Base-by-base conservation (phyloP, 2,888 invertebrate genomes). In the Toxonevra muliebris region DNA sequence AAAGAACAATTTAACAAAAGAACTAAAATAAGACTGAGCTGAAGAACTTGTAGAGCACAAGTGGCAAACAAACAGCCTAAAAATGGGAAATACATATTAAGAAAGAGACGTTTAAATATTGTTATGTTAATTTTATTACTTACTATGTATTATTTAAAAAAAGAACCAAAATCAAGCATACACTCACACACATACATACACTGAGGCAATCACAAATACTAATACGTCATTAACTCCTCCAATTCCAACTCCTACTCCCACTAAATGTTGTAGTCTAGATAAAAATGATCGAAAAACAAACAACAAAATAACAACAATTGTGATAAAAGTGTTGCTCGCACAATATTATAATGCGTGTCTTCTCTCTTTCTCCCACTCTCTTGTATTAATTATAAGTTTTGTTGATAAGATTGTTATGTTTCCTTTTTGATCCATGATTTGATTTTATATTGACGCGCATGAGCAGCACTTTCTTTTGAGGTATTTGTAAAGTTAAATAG, bases 321-420 rank as follows among this genome's bases (percentile, higher is more conserved):
- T 69, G 69, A 69, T 69, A 69, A 66, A 69, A 59, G 66, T 69
- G 63, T 66, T 69, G 69, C 61, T 57, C 48, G 45, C 52, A 30
- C 30, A 30, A 30, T 30, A 30, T 30, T 7, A n/a, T n/a, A n/a
- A n/a, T n/a, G n/a, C n/a, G n/a, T n/a, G n/a, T n/a, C n/a, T n/a
- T n/a, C n/a, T n/a, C n/a, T n/a, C n/a, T n/a, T n/a, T n/a, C n/a
- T n/a, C n/a, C n/a, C n/a, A n/a, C n/a, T n/a, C n/a, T n/a, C n/a
- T n/a, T n/a, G n/a, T n/a, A n/a, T n/a, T n/a, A n/a, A n/a, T n/a
- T n/a, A n/a, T n/a, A n/a, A n/a, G n/a, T n/a, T n/a, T n/a, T n/a
- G n/a, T n/a, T n/a, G n/a, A n/a, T n/a, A n/a, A n/a, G n/a, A n/a
- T n/a, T n/a, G n/a, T n/a, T n/a, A n/a, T n/a, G n/a, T n/a, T n/a